A percentile compares a stretch with the other conserved stretches of the same genome.
phyloP scores from a whole-genome alignment of 2,113 vertebrate genomes.

The Panthera uncia region DNA sequence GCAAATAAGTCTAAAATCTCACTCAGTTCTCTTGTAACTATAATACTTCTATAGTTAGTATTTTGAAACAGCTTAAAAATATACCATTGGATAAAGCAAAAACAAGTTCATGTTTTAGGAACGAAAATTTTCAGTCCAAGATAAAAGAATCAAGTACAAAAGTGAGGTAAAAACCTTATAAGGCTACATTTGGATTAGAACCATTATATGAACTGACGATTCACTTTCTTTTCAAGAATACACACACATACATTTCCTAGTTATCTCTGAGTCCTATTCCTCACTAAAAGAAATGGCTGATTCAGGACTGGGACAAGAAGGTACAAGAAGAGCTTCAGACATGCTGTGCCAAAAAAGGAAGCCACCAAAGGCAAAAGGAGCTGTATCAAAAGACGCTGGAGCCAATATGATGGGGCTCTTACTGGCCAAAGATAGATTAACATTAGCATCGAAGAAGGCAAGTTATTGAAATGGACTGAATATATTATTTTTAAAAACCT shows the following conservation, averaged over 20 bases:
- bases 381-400: neutral
- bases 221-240: neutral
- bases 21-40: neutral
- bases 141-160: neutral
- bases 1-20: neutral
- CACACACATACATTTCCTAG: neutral
- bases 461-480: neutral
- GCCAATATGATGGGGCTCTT: neutral
- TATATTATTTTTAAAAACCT: neutral
- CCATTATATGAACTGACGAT: neutral
- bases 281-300: neutral
- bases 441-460: neutral
- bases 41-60: neutral
- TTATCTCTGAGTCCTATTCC: neutral
- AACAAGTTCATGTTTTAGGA: neutral
- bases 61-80: constrained; percentile 3
- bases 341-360: neutral
- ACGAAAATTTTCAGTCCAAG: neutral
- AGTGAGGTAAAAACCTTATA: neutral
- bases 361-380: neutral
- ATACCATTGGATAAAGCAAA: neutral
- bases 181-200: neutral
- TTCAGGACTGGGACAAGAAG: neutral
- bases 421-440: neutral
- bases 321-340: neutral